Conservation (phyloP, 2,888 invertebrate genomes). For the Pandemis corylana region DNA sequence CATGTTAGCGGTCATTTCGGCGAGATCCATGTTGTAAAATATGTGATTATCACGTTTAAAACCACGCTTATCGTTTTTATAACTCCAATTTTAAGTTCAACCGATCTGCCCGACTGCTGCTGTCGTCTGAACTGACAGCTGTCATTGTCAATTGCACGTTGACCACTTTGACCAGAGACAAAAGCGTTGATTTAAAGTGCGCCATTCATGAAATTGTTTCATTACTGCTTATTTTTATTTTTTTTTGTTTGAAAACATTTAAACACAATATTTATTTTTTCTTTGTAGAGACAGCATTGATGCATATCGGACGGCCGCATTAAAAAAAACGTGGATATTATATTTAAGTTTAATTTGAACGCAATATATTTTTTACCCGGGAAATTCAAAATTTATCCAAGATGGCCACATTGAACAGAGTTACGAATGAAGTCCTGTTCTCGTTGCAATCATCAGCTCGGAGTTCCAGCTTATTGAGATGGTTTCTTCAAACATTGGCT, state of each 20-base stretch:
- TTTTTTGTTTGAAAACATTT: not conserved
- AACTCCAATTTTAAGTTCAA: not conserved
- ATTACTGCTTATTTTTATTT: not conserved
- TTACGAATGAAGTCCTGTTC: conserved; percentile 58
- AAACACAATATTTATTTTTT: not conserved
- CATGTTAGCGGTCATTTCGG: conserved; percentile 45
- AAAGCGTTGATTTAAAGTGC: not conserved
- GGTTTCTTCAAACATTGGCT: conserved; percentile 60
- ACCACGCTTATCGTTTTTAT: conserved; percentile 5
- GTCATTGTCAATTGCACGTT: too few relatives aligned
- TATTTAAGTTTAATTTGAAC: not conserved
- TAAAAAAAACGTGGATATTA: not conserved
- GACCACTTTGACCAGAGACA: not conserved
- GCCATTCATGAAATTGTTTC: not conserved
- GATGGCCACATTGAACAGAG: conserved; percentile 54
- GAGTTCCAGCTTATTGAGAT: conserved; percentile 55
- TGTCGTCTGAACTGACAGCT: not conserved
- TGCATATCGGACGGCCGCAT: not conserved
- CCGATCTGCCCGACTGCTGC: not conserved
- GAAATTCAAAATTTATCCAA: conserved; percentile 17
- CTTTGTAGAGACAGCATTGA: not conserved
- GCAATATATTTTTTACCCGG: conserved; percentile 3
- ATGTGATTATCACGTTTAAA: not conserved
- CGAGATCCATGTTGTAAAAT: conserved; percentile 44
- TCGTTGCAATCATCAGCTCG: conserved; percentile 54